phyloP scores from a whole-genome alignment of 1,140 invertebrate species.

The Conus betulinus region DNA sequence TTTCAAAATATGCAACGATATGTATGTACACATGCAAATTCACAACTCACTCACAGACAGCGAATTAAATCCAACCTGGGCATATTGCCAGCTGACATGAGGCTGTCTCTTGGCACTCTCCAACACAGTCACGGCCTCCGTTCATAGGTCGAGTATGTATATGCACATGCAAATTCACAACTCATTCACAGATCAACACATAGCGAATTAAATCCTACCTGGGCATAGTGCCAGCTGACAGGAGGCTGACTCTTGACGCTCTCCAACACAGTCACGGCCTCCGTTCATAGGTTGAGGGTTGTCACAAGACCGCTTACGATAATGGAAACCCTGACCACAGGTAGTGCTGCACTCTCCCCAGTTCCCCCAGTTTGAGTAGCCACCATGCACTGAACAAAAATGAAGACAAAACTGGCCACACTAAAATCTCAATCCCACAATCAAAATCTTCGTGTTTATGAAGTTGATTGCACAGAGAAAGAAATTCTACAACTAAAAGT shows the following conservation, averaged over 20 bases:
- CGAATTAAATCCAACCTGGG: slow-evolving; percentile 56
- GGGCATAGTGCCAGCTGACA: slow-evolving; percentile 66
- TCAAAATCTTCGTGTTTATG: too few species aligned
- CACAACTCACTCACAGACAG: too few species aligned
- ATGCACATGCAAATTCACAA: too few species aligned
- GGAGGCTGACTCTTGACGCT: slow-evolving; percentile 49
- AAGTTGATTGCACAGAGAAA: too few species aligned
- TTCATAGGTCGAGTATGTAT: slow-evolving; percentile 65
- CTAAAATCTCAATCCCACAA: too few species aligned
- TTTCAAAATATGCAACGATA: too few species aligned
- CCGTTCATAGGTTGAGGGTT: slow-evolving; percentile 76
- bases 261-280: slow-evolving; percentile 65
- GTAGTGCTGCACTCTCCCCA: slow-evolving; percentile 83
- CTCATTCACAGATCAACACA: too few species aligned
- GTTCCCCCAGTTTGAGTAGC: slow-evolving; percentile 81
- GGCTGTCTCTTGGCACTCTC: slow-evolving; percentile 51
- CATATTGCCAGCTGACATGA: slow-evolving; percentile 62
- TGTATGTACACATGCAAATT: too few species aligned
- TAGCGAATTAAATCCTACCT: slow-evolving; percentile 47
- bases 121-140: slow-evolving; percentile 67
- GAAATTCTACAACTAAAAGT: too few species aligned
- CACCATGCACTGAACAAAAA: slow-evolving; percentile 78
- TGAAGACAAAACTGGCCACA: not conserved
- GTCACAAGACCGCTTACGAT: slow-evolving; percentile 80
- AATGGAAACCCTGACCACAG: slow-evolving; percentile 82